These are phyloP conservation scores for Meloidogyne exigua DNA, from an alignment of 1,140 invertebrate genomes.

Conservation along the genomic window DNA sequence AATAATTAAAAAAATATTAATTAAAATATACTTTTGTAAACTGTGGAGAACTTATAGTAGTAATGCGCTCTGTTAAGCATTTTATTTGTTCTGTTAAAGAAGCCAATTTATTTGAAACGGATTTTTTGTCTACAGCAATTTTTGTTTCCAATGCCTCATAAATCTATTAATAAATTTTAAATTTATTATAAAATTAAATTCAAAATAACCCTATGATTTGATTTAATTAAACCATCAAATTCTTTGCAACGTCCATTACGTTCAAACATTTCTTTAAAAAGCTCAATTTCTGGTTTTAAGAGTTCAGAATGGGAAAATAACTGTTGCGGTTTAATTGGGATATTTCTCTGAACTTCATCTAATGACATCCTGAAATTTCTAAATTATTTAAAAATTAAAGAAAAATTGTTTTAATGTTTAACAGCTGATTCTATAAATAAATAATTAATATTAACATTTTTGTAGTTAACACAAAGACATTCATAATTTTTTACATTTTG, in stretches of 20 bases:
- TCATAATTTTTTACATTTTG: too few relatives aligned
- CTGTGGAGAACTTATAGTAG: not conserved
- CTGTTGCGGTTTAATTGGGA: conserved; percentile 13
- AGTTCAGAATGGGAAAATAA: conserved; percentile 24
- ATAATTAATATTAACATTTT: too few relatives aligned
- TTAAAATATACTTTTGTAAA: not conserved
- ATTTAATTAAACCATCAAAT: conserved; percentile 29
- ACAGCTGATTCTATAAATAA: too few relatives aligned
- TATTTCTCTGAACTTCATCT: conserved; percentile 21
- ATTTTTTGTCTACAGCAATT: conserved; percentile 7
- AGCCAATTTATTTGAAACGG: not conserved
- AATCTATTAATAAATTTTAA: not conserved
- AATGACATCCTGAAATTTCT: conserved; percentile 5
- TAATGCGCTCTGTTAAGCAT: not conserved
- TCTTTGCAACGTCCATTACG: conserved; percentile 25
- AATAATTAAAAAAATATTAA: too few relatives aligned
- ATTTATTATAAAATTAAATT: not conserved
- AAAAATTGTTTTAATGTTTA: too few relatives aligned
- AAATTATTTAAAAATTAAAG: too few relatives aligned
- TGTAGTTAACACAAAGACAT: too few relatives aligned
- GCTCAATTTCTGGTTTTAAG: conserved; percentile 13
- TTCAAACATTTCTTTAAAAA: conserved; percentile 23
- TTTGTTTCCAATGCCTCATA: conserved; percentile 16
- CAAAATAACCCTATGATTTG: conserved; percentile 24
- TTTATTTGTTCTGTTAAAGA: not conserved